Conservation (phyloP, 2,888 invertebrate genomes). For the Diarsia mendica region DNA sequence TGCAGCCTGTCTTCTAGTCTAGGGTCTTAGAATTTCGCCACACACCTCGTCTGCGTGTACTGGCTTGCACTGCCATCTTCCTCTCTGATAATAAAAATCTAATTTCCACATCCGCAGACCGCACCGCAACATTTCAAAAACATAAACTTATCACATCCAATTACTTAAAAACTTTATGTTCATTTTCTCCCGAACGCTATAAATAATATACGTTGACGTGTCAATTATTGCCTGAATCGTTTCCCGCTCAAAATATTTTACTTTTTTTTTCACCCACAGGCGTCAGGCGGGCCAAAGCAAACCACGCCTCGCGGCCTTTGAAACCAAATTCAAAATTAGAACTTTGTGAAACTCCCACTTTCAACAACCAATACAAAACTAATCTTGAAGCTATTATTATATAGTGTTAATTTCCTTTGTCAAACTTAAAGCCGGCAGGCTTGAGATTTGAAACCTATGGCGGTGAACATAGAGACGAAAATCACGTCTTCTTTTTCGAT, state of each 20-base stretch:
- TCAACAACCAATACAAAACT: slow-evolving; percentile 60
- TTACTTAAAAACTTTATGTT: slow-evolving; percentile 85
- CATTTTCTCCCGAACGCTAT: slow-evolving; percentile 83
- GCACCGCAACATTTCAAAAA: slow-evolving; percentile 69
- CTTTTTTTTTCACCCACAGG: slow-evolving; percentile 65
- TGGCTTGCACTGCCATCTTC: slow-evolving; percentile 42
- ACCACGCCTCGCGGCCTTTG: slow-evolving; percentile 81
- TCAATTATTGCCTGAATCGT: slow-evolving; percentile 87
- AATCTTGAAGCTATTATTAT: slow-evolving; percentile 63
- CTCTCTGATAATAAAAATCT: slow-evolving; percentile 71
- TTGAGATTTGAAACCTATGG: slow-evolving; percentile 67
- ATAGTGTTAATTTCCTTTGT: slow-evolving; percentile 70
- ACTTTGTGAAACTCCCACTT: slow-evolving; percentile 74
- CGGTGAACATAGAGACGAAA: slow-evolving; percentile 69
- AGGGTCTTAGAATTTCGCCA: neutral
- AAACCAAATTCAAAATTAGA: slow-evolving; percentile 73
- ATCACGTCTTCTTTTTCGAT: slow-evolving; percentile 50
- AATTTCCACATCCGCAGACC: slow-evolving; percentile 80
- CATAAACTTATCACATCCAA: slow-evolving; percentile 88
- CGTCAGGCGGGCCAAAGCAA: slow-evolving; percentile 73
- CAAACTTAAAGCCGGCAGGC: slow-evolving; percentile 33
- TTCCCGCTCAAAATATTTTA: slow-evolving; percentile 77
- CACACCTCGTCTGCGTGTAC: neutral
- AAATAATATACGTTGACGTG: slow-evolving; percentile 88
- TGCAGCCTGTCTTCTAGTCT: neutral